Base-by-base conservation (phyloP, 64 coral and sea anemone species). In the Stichodactyla helianthus region DNA sequence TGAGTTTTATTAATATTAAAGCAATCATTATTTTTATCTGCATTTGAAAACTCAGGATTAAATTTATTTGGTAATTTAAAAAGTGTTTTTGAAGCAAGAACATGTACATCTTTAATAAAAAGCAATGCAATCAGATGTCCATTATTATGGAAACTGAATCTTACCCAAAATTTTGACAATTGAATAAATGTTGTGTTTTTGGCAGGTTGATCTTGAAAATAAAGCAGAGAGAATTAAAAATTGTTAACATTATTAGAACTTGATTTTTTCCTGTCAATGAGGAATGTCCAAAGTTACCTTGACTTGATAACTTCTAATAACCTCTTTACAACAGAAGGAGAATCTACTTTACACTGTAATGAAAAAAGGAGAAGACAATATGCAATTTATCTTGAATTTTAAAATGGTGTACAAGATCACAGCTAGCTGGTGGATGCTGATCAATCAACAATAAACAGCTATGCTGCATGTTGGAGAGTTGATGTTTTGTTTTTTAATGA, bases 291-390 rank as follows among this genome's bases (percentile, higher is more conserved):
- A 18, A 65, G 62, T 44, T 79, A 81, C 78, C 78, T 81, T 51
- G 14, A 52, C 35, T 81, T 81, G 52, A 81, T 51, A 52, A 81
- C 78, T 52, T 53, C 78, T 20, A 81, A 18, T 81, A 81, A 19
- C 12, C 18, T 81, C 10, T 81, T 81, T 2, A 81, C 50, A 51
- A 81, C n/a, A 9, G 78, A 20, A 81, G 78, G 78, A 53, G 50
- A 81, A 20, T 81, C 78, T 52, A 81, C 78, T 81, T 81, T 81
- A 51, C 51, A 81, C 78, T 81, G 78, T 7, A 81, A 81, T 7
- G 53, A 51, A 52, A 78, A 2, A 28, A 28, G 2, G 18, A 20
- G 67, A 71, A 71, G 18, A 17, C 2, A 8, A 5, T 17, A 71
- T 71, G 11, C 18, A 2, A 7, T 20, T 12, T 22, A 9, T 11